A percentile compares a stretch with the other conserved stretches of the same genome.
Evolutionary conservation across 1,140 invertebrate genomes (phyloP).

Genomic region (Manduca sexta): DNA sequence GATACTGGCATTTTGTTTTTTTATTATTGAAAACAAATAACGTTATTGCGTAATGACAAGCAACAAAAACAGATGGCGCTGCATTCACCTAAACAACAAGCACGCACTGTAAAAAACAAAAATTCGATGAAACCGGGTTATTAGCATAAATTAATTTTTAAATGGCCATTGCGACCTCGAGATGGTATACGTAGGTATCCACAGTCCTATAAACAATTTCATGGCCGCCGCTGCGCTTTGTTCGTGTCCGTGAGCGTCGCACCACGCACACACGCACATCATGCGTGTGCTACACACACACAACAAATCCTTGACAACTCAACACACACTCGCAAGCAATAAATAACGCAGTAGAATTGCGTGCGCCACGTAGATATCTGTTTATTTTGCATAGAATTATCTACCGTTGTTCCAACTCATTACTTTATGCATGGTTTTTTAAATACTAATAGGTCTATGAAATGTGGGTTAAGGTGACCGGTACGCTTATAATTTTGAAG

Average conservation of each 20-base stretch:
- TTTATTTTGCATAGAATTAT: slow-evolving; percentile 8
- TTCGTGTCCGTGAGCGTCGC: slow-evolving; percentile 35
- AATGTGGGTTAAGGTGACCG: no score
- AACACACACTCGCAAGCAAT: slow-evolving; percentile 34
- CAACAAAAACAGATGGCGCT: slow-evolving; percentile 20
- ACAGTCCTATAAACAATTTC: slow-evolving; percentile 47
- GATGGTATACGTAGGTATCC: slow-evolving; percentile 24
- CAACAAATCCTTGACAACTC: slow-evolving; percentile 40
- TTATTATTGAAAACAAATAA: no score
- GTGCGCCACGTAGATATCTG: slow-evolving; percentile 24
- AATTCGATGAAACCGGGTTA: slow-evolving; percentile 30
- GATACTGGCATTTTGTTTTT: no score
- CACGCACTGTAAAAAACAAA: slow-evolving; percentile 3
- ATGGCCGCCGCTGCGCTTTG: slow-evolving; percentile 40
- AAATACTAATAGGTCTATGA: no score
- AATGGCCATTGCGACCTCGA: slow-evolving; percentile 40
- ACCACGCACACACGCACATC: slow-evolving; percentile 22
- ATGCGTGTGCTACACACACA: slow-evolving; percentile 26
- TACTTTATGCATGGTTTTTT: no score
- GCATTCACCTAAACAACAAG: background rate
- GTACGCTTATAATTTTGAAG: no score
- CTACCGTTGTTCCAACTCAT: background rate
- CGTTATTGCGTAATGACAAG: background rate
- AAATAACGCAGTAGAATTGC: slow-evolving; percentile 46
- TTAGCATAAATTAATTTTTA: slow-evolving; percentile 47